These are phyloP conservation scores for Melipona quadrifasciata DNA, from an alignment of 1,140 invertebrate genomes.

Conservation along the genomic window DNA sequence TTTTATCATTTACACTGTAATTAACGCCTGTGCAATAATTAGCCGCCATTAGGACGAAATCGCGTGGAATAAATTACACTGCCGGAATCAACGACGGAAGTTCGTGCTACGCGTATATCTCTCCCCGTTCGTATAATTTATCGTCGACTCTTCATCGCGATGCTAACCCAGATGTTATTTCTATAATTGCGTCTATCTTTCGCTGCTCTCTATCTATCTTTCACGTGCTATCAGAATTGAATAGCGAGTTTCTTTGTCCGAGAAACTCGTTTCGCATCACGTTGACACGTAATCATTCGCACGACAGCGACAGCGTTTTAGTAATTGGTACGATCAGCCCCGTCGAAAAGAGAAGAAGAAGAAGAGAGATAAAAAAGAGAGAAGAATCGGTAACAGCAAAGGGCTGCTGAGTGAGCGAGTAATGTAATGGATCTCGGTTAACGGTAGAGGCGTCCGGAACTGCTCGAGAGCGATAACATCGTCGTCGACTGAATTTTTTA, in stretches of 20 bases:
- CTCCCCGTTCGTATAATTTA: background rate
- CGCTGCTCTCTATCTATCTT: no score
- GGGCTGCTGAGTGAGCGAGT: conserved; percentile 69
- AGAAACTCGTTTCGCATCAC: background rate
- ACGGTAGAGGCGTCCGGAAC: conserved; percentile 50
- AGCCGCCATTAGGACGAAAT: conserved; percentile 56
- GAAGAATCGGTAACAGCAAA: conserved; percentile 56
- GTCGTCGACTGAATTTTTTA: conserved; percentile 78
- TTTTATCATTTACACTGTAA: conserved; percentile 74
- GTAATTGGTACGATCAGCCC: conserved; percentile 24
- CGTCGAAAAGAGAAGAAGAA: background rate
- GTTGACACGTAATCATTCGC: background rate
- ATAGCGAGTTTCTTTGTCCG: background rate
- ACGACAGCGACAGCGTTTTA: conserved; percentile 5
- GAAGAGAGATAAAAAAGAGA: conserved; percentile 51
- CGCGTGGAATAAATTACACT: conserved; percentile 39
- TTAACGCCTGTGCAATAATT: conserved; percentile 66
- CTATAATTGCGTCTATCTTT: background rate
- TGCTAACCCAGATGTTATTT: background rate
- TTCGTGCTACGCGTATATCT: background rate
- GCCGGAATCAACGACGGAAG: conserved; percentile 1
- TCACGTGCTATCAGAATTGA: background rate
- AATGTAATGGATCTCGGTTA: conserved; percentile 68
- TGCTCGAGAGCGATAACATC: conserved; percentile 6
- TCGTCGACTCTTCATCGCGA: background rate